phyloP scores from a whole-genome alignment of 2,797 vertebrate species.

The Sebastes steindachneri region DNA sequence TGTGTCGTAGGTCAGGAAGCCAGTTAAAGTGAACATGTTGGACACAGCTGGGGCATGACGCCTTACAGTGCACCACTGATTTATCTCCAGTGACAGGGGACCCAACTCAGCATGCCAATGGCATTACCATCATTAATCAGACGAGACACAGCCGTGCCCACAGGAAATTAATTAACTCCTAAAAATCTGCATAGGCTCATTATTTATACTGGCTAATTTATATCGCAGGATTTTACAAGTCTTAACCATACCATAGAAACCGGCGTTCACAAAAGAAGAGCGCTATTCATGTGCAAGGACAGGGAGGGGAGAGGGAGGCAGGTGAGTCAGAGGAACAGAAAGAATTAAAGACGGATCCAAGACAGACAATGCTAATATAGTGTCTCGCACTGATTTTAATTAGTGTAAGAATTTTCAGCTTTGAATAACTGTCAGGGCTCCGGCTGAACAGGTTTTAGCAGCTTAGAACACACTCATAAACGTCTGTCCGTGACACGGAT shows the following conservation, averaged over 20 bases:
- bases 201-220: slow-evolving; percentile 64
- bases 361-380: neutral
- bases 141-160: slow-evolving; percentile 59
- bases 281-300: neutral
- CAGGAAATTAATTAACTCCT: slow-evolving; percentile 83
- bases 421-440: slow-evolving; percentile 19
- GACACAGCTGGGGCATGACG: slow-evolving; percentile 69
- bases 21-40: slow-evolving; percentile 63
- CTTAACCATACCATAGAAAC: neutral
- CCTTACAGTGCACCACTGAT: slow-evolving; percentile 65
- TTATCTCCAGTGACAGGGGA: slow-evolving; percentile 75
- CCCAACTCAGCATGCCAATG: slow-evolving; percentile 67
- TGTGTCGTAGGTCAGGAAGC: slow-evolving; percentile 58
- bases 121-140: slow-evolving; percentile 80
- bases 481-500: slow-evolving; percentile 20
- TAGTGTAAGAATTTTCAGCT: slow-evolving; percentile 14
- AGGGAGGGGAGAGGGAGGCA: neutral
- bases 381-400: slow-evolving; percentile 24
- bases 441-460: slow-evolving; percentile 29
- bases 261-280: neutral
- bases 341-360: neutral
- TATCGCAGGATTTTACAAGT: slow-evolving; percentile 12
- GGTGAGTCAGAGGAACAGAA: neutral
- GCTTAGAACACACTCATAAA: slow-evolving; percentile 8
- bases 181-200: slow-evolving; percentile 67